These are phyloP conservation scores for Coelopa frigida DNA, from an alignment of 1,140 invertebrate genomes.

Conservation along the genomic window DNA sequence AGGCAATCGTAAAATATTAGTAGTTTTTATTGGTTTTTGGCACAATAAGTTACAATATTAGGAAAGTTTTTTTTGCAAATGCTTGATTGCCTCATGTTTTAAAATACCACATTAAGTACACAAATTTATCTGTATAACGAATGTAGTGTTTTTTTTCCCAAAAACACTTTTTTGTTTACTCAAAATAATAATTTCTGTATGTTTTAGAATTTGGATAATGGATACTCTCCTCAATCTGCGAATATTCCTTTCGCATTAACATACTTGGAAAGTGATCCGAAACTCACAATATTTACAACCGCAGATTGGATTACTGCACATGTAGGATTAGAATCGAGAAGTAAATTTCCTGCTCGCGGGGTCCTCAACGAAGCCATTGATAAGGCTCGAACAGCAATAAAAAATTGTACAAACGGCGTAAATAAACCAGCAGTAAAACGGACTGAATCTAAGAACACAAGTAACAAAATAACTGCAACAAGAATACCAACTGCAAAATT, in stretches of 20 bases:
- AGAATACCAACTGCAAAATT: constrained; percentile 13
- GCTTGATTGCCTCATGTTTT: background rate
- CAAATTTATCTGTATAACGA: background rate
- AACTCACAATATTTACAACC: constrained; percentile 22
- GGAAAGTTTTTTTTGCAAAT: background rate
- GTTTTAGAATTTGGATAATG: constrained; percentile 21
- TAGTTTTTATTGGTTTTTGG: background rate
- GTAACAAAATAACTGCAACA: constrained; percentile 7
- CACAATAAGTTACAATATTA: background rate
- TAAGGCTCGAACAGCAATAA: constrained; percentile 16
- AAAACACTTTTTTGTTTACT: background rate
- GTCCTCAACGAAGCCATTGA: constrained; percentile 19
- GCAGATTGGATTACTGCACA: constrained; percentile 21
- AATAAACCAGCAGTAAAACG: background rate
- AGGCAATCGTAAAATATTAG: background rate
- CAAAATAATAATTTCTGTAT: background rate
- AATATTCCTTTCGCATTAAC: constrained; percentile 19
- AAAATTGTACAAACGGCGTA: constrained; percentile 5
- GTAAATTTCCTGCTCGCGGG: constrained; percentile 18
- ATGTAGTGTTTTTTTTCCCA: background rate
- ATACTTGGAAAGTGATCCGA: constrained; percentile 23
- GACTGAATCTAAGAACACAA: constrained; percentile 15
- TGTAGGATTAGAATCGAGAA: constrained; percentile 17
- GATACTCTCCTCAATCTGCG: constrained; percentile 22
- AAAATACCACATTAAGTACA: background rate